Percentiles rank a stretch among this genome's conserved stretches.
Conservation (phyloP, 2,113 vertebrate genomes). For the Burhinus oedicnemus region DNA sequence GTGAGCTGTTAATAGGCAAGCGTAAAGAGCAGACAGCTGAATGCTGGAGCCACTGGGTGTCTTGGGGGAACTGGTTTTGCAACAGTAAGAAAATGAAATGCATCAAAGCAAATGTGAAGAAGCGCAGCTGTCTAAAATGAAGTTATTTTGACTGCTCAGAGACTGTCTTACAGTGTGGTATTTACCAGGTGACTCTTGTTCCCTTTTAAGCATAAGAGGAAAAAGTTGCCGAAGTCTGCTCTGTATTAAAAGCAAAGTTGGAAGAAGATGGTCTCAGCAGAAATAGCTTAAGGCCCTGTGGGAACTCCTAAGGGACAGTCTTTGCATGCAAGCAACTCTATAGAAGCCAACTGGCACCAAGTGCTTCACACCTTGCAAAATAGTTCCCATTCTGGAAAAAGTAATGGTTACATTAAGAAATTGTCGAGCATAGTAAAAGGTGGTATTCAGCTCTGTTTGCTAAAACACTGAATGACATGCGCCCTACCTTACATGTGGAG, state of each 20-base stretch:
- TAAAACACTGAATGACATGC: fast-evolving
- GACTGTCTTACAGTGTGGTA: neutral
- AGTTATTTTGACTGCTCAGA: neutral
- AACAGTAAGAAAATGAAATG: neutral
- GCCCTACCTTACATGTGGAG: neutral
- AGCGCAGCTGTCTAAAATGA: neutral
- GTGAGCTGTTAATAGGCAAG: neutral
- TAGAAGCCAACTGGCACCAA: neutral
- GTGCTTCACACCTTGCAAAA: neutral
- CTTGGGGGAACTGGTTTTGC: neutral
- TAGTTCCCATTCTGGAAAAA: neutral
- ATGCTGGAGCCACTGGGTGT: neutral
- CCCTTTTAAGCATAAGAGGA: neutral
- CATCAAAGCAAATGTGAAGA: neutral
- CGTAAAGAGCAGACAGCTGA: neutral
- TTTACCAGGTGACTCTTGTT: neutral
- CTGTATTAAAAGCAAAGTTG: neutral
- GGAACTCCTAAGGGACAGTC: neutral
- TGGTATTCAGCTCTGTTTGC: neutral
- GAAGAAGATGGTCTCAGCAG: neutral
- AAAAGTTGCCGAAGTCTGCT: conserved; percentile 9
- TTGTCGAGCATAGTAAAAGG: neutral
- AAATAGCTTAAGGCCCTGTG: neutral
- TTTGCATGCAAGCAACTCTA: neutral
- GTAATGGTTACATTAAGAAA: neutral